These are phyloP conservation scores for Lates japonicus DNA, from an alignment of 2,797 vertebrate genomes.

Conservation along the genomic window DNA sequence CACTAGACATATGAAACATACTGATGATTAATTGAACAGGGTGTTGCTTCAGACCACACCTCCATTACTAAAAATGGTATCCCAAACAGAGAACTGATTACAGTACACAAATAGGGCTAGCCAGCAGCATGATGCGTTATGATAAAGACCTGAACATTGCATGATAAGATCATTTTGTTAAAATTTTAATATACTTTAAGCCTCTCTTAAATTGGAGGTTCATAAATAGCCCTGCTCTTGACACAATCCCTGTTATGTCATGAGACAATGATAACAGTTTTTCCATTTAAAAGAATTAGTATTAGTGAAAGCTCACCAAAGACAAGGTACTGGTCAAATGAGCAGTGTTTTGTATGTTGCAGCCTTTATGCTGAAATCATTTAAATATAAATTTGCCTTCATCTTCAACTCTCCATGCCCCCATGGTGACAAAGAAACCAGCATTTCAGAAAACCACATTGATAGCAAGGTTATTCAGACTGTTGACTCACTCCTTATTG, in stretches of 20 bases:
- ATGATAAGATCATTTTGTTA: conserved; percentile 1
- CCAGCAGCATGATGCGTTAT: conserved; percentile 13
- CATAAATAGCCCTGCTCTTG: background rate
- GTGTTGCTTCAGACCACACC: conserved; percentile 87
- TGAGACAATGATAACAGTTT: background rate
- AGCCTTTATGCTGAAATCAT: no score
- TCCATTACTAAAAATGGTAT: conserved; percentile 88
- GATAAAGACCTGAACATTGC: background rate
- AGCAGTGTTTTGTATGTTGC: no score
- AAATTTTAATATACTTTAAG: background rate
- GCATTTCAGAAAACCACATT: no score
- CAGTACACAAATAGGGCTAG: conserved; percentile 72
- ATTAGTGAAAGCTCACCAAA: no score
- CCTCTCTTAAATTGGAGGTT: background rate
- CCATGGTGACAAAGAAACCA: no score
- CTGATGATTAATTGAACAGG: conserved; percentile 88
- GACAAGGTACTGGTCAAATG: no score
- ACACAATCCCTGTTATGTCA: background rate
- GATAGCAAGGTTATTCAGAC: no score
- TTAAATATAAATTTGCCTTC: no score
- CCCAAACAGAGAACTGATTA: conserved; percentile 78
- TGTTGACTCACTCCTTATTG: no score
- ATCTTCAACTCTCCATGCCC: no score
- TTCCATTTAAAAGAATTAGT: no score
- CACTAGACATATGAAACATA: conserved; percentile 45